Evolutionary conservation across 2,797 vertebrate species (phyloP), one percentile per base, ranked within the genome.

Genomic region (Dendrocincla fuliginosa): DNA sequence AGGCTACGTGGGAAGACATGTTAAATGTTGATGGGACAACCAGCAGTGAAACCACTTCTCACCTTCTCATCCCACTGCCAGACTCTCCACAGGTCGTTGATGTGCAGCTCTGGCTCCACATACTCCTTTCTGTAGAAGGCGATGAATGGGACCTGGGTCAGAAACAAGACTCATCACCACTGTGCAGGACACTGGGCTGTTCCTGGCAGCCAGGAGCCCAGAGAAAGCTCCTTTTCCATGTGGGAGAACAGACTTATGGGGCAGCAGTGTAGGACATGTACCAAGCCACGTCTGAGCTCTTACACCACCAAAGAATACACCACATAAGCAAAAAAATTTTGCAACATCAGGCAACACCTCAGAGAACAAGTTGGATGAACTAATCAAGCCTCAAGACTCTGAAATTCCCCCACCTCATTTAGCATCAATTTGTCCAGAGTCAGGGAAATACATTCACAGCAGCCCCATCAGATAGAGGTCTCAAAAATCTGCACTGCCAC

Each of bases 31-130:
- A 18, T 25, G 16, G 25, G 16, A 52, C 13, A 53, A 77, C 4
- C 56, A 69, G 22, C 11, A 77, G 5, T 22, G n/a, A 65, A 85
- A 84, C 52, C 24, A 49, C 17, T 44, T 16, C 91, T 97, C 98
- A 99, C 99, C 99, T 99, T 99, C 97, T 99, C 99, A 97, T 99
- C 99, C 99, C 99, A 99, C 84, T 99, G 99, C 99, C 99, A 99
- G 73, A 99, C 99, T 68, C 99, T 99, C 99, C 99, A 99, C 32
- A 99, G 97, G 95, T 99, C 99, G 5, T 99, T 99, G 97, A 99
- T 99, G 89, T 99, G 99, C 60, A 99, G 97, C 92, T 99, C 99
- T n/a, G 99, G 99, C 73, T 99, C 99, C 71, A 99, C 99, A 18
- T 99, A 99, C 83, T 99, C 99, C 93, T 99, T 99, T 91, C 99